Evolutionary conservation across 2,113 vertebrate species (phyloP), one percentile per base, ranked within the genome.

Genomic region (Saimiri boliviensis): DNA sequence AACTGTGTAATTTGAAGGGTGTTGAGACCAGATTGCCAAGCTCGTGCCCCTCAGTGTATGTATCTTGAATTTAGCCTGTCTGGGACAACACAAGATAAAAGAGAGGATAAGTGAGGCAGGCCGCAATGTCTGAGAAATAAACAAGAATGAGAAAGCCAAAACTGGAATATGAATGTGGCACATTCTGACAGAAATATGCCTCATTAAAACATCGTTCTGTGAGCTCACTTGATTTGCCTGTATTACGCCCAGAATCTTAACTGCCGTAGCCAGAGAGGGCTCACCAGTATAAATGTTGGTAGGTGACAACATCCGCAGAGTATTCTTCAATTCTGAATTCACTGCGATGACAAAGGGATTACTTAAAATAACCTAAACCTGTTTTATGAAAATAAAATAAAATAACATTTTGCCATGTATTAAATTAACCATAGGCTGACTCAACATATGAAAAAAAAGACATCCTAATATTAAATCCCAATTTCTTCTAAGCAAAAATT

Each of bases 131-230:
- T 2, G 70, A 86, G 30, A 95, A 58, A 52, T 5, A 81, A 23
- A 74, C 23, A 76, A 54, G 60, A 91, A 81, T 73, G 81, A 92
- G 83, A 58, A 94, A 96, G 73, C 76, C 8, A 93, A 52, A 91
- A 92, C 60, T 70, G 14, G 81, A 68, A 60, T 70, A 35, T 30
- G 40, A 68, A 54, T 60, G 23, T 77, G 73, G 5, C 42, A 76
- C 20, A 47, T 8, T 92, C 47, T 91, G 70, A 90, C 42, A 85
- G n/a, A 92, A 92, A 86, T 73, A 68, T n/a, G 21, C 8, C 5
- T 63, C 77, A 71, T 14, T 63, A 52, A 71, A 79, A 84, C 16
- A 87, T 32, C 23, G 70, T 71, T 86, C 56, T 81, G 2, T 60
- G 49, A 86, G 16, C 21, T 12, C 35, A 7, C 4, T 83, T 95